Percentiles rank a stretch among this genome's conserved stretches.
Evolutionary conservation across 2,113 vertebrate species (phyloP).

Genomic region (Cavia aperea): DNA sequence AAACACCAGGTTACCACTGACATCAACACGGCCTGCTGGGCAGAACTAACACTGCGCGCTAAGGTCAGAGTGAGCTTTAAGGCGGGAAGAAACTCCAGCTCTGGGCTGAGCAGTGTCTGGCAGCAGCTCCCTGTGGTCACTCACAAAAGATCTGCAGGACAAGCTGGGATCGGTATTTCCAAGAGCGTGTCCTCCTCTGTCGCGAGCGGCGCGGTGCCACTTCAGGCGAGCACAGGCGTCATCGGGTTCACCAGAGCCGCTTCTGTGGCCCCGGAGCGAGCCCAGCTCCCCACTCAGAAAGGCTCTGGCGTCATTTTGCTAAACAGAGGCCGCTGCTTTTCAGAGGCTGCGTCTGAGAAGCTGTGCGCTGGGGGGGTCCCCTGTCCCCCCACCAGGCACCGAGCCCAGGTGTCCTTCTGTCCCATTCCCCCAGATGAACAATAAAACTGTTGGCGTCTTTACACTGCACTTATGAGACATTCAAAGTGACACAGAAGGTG

Average conservation of each 20-base stretch:
- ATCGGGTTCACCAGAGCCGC: not conserved
- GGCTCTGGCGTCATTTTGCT: not conserved
- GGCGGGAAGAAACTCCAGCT: slow-evolving; percentile 3
- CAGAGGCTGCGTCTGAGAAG: not conserved
- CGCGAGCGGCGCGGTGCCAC: not conserved
- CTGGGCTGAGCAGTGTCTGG: not conserved
- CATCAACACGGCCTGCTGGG: too few species aligned
- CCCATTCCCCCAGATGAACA: not conserved
- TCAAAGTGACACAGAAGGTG: not conserved
- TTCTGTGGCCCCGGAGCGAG: not conserved
- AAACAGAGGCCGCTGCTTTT: not conserved
- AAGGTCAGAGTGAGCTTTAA: not conserved
- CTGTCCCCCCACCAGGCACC: not conserved
- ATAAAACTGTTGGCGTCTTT: not conserved
- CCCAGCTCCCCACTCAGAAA: not conserved
- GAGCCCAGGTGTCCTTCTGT: not conserved
- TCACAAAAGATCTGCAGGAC: not conserved
- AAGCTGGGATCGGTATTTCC: not conserved
- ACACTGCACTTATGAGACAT: slow-evolving; percentile 11
- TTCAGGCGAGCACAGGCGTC: too few species aligned
- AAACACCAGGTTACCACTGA: too few species aligned
- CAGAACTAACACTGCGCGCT: too few species aligned
- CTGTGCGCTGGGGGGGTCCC: not conserved
- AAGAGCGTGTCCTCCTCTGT: slow-evolving; percentile 1
- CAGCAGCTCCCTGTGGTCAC: not conserved